Conservation (phyloP, 2,797 vertebrate genomes). For the Chelonia mydas region DNA sequence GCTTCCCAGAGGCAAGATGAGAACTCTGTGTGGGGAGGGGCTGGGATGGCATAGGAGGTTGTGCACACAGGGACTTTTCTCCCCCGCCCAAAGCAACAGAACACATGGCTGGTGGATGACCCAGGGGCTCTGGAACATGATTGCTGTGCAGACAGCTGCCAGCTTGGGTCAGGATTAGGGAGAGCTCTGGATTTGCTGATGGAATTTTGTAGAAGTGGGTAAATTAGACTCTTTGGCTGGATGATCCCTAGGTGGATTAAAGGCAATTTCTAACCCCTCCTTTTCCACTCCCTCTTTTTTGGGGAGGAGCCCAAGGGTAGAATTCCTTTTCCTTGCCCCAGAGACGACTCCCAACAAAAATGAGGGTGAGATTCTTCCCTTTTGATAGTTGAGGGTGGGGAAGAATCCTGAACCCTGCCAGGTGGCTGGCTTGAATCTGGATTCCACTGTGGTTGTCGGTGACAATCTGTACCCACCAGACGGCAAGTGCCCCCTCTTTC, state of each 20-base stretch:
- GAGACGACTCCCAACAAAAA: fast-evolving
- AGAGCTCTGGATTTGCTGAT: not conserved
- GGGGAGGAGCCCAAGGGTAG: not conserved
- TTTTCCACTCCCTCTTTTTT: not conserved
- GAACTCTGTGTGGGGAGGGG: not conserved
- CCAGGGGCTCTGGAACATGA: not conserved
- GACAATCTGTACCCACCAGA: not conserved
- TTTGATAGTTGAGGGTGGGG: fast-evolving
- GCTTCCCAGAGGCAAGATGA: constrained; percentile 48
- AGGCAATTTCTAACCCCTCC: not conserved
- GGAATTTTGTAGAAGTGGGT: not conserved
- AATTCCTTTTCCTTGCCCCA: not conserved
- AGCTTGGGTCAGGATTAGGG: not conserved
- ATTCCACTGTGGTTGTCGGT: not conserved
- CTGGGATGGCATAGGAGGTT: constrained; percentile 3
- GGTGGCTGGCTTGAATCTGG: not conserved
- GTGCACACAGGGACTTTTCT: not conserved
- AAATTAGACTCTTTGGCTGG: not conserved
- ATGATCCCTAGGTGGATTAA: not conserved
- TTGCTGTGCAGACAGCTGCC: not conserved
- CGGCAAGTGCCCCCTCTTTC: not conserved
- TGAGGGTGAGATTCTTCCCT: not conserved
- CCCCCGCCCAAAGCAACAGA: not conserved
- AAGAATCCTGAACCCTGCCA: fast-evolving
- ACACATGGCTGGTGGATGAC: constrained; percentile 4